Conservation (phyloP, 2,888 invertebrate species). For the Magallana nippona region DNA sequence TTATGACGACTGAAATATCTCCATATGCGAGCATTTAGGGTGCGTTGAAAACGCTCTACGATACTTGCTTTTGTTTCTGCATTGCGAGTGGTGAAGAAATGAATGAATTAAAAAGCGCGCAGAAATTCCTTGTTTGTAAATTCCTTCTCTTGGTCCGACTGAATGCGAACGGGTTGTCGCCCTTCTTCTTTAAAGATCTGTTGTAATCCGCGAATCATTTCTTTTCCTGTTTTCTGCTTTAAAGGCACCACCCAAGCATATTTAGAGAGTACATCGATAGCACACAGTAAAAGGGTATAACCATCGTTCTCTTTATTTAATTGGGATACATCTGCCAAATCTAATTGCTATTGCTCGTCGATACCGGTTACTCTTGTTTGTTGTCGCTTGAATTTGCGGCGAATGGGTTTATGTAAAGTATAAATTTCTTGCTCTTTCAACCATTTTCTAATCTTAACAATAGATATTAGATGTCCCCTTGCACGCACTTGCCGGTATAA, state of each 20-base stretch:
- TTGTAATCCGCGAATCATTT: constrained; percentile 54
- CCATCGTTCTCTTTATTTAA: constrained; percentile 58
- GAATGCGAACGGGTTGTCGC: constrained; percentile 52
- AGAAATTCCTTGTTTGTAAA: constrained; percentile 57
- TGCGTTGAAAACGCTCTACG: constrained; percentile 69
- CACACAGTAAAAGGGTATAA: constrained; percentile 59
- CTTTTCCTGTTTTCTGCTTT: constrained; percentile 60
- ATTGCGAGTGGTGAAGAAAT: constrained; percentile 65
- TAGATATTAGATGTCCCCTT: neutral
- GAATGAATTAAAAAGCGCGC: constrained; percentile 49
- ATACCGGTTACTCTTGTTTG: constrained; percentile 55
- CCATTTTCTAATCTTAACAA: neutral
- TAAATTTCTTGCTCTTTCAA: constrained; percentile 50
- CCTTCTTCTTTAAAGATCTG: constrained; percentile 43
- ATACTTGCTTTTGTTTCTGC: constrained; percentile 70
- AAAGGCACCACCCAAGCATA: constrained; percentile 63
- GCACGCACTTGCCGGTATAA: neutral
- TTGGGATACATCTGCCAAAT: constrained; percentile 41
- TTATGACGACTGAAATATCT: constrained; percentile 48
- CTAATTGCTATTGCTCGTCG: constrained; percentile 64
- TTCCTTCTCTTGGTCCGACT: constrained; percentile 62
- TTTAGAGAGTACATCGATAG: constrained; percentile 66
- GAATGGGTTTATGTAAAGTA: constrained; percentile 54
- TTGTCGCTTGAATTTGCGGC: constrained; percentile 46
- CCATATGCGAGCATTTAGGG: constrained; percentile 57